These are phyloP conservation scores for Lineus longissimus DNA, from an alignment of 1,140 invertebrate genomes.

Conservation along the genomic window DNA sequence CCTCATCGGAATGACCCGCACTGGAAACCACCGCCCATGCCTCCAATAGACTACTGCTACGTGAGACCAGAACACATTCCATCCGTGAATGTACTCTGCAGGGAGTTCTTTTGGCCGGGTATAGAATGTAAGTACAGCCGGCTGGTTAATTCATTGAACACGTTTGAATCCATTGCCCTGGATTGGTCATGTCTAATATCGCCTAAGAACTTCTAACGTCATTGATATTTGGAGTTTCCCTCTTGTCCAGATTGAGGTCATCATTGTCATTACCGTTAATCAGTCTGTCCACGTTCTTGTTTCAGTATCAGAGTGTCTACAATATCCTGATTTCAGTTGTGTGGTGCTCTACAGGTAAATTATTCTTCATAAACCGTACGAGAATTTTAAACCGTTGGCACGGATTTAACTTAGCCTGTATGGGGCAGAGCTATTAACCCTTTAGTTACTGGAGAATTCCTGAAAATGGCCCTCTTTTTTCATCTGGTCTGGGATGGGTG, in stretches of 20 bases:
- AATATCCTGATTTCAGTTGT: constrained; percentile 89
- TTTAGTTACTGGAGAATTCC: no score
- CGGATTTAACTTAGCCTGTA: no score
- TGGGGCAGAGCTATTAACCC: no score
- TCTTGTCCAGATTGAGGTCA: neutral
- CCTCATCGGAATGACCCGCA: constrained; percentile 60
- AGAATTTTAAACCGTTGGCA: no score
- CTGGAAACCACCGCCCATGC: constrained; percentile 48
- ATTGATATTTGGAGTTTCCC: neutral
- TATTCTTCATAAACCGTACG: no score
- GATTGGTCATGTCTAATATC: neutral
- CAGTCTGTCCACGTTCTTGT: neutral
- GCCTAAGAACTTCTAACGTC: neutral
- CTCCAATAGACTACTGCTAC: constrained; percentile 79
- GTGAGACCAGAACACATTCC: constrained; percentile 82
- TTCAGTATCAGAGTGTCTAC: constrained; percentile 79
- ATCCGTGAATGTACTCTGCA: constrained; percentile 76
- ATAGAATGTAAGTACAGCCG: constrained; percentile 73
- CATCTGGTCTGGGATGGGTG: no score
- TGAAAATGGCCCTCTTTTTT: no score
- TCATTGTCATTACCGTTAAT: neutral
- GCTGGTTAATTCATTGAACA: neutral
- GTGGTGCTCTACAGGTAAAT: constrained; percentile 72
- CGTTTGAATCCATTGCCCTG: neutral
- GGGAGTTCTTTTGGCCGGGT: constrained; percentile 83